Percentiles rank a stretch among this genome's conserved stretches.
Evolutionary conservation across 30 jellyfish, hydroid and myxozoan genomes (phyloP).

Genomic region (Pseudorhiza aurosa): DNA sequence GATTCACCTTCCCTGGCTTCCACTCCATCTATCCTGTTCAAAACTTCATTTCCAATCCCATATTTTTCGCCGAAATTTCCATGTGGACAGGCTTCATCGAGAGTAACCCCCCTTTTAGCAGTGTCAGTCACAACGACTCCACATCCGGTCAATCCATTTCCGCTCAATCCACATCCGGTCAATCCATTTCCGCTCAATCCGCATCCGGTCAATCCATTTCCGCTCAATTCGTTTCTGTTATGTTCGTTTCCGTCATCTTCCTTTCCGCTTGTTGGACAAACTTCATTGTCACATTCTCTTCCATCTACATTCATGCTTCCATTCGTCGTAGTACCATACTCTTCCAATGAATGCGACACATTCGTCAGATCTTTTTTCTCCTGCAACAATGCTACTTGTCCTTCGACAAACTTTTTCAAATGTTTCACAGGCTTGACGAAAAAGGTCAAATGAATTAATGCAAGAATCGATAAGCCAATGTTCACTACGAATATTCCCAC

Average conservation of each 20-base stretch:
- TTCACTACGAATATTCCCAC: not conserved
- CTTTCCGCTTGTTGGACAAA: no score
- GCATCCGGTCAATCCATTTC: not conserved
- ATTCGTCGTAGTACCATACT: no score
- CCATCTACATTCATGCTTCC: no score
- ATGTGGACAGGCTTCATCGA: no score
- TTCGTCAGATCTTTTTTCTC: no score
- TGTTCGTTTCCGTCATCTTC: not conserved
- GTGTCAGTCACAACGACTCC: not conserved
- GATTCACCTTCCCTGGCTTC: no score
- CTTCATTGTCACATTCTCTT: no score
- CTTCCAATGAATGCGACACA: no score
- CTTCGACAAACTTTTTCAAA: not conserved
- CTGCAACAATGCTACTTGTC: no score
- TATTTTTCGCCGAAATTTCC: no score
- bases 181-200: not conserved
- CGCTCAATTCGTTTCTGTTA: not conserved
- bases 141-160: not conserved
- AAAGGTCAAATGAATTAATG: not conserved
- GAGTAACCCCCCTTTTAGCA: not conserved
- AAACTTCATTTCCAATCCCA: no score
- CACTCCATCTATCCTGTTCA: no score
- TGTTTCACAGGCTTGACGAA: conserved; percentile 5
- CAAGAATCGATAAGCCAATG: not conserved
- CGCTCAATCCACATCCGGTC: not conserved